Evolutionary conservation across 2,113 vertebrate genomes (phyloP).

Genomic region (Turdus rufiventris): DNA sequence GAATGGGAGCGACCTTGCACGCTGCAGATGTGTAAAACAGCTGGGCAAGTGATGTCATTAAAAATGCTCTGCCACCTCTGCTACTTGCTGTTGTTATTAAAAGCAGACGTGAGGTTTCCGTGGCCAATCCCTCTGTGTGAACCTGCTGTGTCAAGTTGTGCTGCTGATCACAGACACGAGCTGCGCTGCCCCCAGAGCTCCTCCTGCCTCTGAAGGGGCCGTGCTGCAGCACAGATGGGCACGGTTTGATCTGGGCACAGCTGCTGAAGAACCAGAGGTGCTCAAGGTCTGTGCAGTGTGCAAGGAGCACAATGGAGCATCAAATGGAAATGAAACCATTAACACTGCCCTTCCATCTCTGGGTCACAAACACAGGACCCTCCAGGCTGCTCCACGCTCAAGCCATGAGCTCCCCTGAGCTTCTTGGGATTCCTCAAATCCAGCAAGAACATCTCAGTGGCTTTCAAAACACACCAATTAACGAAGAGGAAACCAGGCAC

Average conservation of each 20-base stretch:
- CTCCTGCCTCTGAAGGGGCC: slow-evolving; percentile 30
- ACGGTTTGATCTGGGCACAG: neutral
- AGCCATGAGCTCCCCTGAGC: neutral
- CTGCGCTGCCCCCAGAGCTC: slow-evolving; percentile 62
- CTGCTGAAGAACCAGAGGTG: neutral
- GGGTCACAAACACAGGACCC: neutral
- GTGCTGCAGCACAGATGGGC: slow-evolving; percentile 22
- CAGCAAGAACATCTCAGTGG: neutral
- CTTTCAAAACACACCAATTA: neutral
- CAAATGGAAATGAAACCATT: neutral
- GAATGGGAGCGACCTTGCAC: slow-evolving; percentile 35
- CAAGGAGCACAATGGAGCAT: neutral
- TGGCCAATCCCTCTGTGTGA: slow-evolving; percentile 36
- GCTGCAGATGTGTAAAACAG: slow-evolving; percentile 77
- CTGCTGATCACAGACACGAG: slow-evolving; percentile 68
- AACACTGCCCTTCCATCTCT: neutral
- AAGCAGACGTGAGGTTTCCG: slow-evolving; percentile 70
- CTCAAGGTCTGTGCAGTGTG: neutral
- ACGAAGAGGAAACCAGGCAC: neutral
- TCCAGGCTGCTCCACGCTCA: neutral
- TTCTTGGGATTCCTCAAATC: neutral
- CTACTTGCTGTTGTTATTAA: slow-evolving; percentile 75
- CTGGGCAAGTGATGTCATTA: slow-evolving; percentile 75
- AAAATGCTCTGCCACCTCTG: slow-evolving; percentile 65
- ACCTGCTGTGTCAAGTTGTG: slow-evolving; percentile 63